Evolutionary conservation across 2,797 vertebrate genomes (phyloP).

Genomic region (Mormyrus hasselquistii): DNA sequence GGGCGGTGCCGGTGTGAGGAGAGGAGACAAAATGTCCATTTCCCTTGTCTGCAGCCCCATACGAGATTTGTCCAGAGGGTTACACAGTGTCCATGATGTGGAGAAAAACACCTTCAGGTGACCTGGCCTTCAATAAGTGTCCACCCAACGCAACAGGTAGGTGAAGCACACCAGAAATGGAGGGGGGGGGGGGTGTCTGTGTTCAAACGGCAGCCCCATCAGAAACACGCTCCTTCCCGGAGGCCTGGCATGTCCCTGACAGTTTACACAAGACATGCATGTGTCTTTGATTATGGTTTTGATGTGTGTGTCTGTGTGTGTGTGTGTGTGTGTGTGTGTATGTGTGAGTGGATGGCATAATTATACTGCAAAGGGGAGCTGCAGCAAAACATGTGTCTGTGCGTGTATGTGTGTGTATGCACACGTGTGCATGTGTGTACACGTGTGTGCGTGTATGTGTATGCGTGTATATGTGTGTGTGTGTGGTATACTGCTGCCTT

Average conservation of each 20-base stretch:
- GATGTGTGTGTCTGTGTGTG: background rate
- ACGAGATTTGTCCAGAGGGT: constrained; percentile 98
- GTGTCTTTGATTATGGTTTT: background rate
- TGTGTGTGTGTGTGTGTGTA: background rate
- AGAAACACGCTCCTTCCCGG: background rate
- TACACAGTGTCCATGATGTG: constrained; percentile 95
- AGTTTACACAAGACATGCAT: background rate
- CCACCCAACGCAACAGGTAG: constrained; percentile 94
- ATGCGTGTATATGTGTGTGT: background rate
- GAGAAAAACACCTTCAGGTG: constrained; percentile 94
- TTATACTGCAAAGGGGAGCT: background rate
- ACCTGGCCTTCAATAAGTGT: constrained; percentile 92
- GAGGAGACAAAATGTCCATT: background rate
- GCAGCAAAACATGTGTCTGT: too few species aligned
- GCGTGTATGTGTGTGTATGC: too few species aligned
- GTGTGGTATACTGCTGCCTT: background rate
- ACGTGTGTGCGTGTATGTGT: background rate
- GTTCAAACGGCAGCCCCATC: background rate
- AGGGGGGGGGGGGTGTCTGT: background rate
- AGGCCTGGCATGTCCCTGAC: background rate
- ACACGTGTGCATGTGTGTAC: background rate
- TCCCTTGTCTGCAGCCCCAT: constrained; percentile 73
- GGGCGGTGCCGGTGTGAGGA: background rate
- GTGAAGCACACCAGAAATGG: constrained; percentile 16
- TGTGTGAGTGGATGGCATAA: background rate